Conservation (phyloP, 1,140 invertebrate genomes). For the Galleria mellonella region DNA sequence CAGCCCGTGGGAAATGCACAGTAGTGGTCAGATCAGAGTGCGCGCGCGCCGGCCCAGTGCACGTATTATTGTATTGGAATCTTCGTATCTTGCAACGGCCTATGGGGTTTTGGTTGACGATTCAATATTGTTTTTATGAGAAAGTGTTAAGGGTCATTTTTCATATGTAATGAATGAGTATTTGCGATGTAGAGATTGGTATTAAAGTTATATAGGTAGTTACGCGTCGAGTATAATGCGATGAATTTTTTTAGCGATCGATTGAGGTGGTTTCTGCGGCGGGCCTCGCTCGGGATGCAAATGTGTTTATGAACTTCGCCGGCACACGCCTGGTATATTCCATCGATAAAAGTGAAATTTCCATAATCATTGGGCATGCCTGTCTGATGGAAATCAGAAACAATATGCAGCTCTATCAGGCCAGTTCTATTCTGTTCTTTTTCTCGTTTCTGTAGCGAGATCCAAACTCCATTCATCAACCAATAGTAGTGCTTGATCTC, state of each 20-base stretch:
- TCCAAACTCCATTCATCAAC: too few species aligned
- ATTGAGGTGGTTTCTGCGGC: constrained; percentile 64
- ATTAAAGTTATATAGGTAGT: constrained; percentile 41
- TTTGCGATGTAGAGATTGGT: constrained; percentile 25
- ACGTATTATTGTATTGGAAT: constrained; percentile 66
- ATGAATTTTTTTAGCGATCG: constrained; percentile 65
- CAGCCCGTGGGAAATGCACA: constrained; percentile 75
- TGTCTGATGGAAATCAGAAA: too few species aligned
- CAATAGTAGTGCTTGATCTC: too few species aligned
- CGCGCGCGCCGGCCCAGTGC: constrained; percentile 69
- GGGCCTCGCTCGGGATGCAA: constrained; percentile 54
- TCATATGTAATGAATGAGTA: constrained; percentile 14
- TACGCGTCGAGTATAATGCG: constrained; percentile 47
- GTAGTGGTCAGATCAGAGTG: constrained; percentile 72
- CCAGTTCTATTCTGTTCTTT: too few species aligned
- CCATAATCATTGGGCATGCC: neutral
- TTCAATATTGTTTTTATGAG: constrained; percentile 22
- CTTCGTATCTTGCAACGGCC: constrained; percentile 35
- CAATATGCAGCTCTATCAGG: too few species aligned
- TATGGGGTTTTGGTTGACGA: constrained; percentile 30
- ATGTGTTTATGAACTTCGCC: constrained; percentile 49
- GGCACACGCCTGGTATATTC: constrained; percentile 48
- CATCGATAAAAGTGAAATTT: constrained; percentile 19
- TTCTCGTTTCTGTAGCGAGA: too few species aligned
- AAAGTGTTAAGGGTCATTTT: constrained; percentile 32